Percentiles rank a stretch among this genome's conserved stretches.
Conservation (phyloP, 92 coral and sea anemone species). For the Parazoanthus swiftii region DNA sequence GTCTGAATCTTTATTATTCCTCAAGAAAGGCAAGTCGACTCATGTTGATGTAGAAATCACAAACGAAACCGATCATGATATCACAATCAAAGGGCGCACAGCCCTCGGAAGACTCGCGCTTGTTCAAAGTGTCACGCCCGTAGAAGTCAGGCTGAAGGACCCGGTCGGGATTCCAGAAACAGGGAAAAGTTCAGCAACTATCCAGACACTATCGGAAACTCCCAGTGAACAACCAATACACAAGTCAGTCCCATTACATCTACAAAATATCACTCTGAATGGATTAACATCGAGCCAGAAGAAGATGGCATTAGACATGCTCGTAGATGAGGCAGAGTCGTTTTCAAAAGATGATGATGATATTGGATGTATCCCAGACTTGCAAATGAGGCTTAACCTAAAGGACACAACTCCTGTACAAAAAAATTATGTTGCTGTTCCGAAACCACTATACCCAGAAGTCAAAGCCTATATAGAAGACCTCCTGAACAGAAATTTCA, state of each 20-base stretch:
- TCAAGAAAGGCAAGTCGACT: conserved; percentile 54
- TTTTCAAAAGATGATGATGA: conserved; percentile 63
- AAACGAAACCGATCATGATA: conserved; percentile 62
- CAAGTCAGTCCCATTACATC: conserved; percentile 27
- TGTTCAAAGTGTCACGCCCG: conserved; percentile 71
- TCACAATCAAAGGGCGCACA: conserved; percentile 48
- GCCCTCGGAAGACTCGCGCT: conserved; percentile 53
- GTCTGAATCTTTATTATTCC: conserved; percentile 43
- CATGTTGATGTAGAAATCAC: conserved; percentile 48
- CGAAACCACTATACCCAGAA: too few relatives aligned
- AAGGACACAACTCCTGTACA: too few relatives aligned
- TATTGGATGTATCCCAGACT: conserved; percentile 56
- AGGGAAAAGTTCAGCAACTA: not conserved
- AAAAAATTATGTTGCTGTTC: too few relatives aligned
- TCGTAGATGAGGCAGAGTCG: conserved; percentile 57
- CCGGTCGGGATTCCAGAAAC: conserved; percentile 9
- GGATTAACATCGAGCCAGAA: conserved; percentile 48
- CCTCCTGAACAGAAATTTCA: too few relatives aligned
- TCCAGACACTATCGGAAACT: not conserved
- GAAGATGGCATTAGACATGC: conserved; percentile 44
- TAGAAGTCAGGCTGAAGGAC: conserved; percentile 49
- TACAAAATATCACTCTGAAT: conserved; percentile 50
- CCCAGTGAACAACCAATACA: not conserved
- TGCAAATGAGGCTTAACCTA: conserved; percentile 47
- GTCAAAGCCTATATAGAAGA: too few relatives aligned